A percentile compares a stretch with the other conserved stretches of the same genome.
Evolutionary conservation across 23 tunicate genomes (phyloP).

Genomic region (Phallusia fumigata): DNA sequence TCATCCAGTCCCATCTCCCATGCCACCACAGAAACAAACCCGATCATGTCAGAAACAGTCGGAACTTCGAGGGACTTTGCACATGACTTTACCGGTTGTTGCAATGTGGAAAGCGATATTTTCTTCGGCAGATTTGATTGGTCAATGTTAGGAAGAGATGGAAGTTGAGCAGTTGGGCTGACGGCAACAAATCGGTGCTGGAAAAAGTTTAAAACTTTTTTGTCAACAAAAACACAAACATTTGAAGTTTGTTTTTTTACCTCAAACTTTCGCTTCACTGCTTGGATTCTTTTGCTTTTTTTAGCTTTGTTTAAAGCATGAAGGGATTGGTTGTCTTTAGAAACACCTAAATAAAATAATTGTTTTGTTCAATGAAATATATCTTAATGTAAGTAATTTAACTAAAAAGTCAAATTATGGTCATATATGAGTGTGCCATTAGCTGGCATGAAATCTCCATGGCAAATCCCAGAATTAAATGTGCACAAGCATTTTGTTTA

Average conservation of each 20-base stretch:
- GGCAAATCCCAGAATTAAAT: too few species aligned
- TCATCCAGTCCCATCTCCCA: slow-evolving; percentile 92
- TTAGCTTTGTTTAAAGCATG: slow-evolving; percentile 33
- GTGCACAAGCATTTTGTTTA: too few species aligned
- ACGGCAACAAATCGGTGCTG: slow-evolving; percentile 58
- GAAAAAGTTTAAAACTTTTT: slow-evolving; percentile 2
- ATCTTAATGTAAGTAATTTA: too few species aligned
- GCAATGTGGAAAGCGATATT: neutral
- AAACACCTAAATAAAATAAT: neutral
- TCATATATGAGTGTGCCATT: too few species aligned
- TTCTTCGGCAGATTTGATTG: neutral
- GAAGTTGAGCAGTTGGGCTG: neutral
- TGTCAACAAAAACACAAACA: too few species aligned
- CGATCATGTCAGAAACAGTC: slow-evolving; percentile 46
- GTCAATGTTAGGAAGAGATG: neutral
- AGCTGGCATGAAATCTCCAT: too few species aligned
- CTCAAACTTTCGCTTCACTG: slow-evolving; percentile 75
- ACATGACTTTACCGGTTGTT: slow-evolving; percentile 48
- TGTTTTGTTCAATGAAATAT: too few species aligned
- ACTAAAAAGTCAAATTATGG: neutral
- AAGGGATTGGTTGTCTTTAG: neutral
- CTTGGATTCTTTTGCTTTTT: slow-evolving; percentile 60
- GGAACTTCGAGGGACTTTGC: slow-evolving; percentile 52
- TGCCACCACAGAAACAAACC: slow-evolving; percentile 50
- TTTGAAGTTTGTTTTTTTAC: slow-evolving; percentile 27